phyloP scores from a whole-genome alignment of 2,888 invertebrate genomes.

The Synanthedon vespiformis region DNA sequence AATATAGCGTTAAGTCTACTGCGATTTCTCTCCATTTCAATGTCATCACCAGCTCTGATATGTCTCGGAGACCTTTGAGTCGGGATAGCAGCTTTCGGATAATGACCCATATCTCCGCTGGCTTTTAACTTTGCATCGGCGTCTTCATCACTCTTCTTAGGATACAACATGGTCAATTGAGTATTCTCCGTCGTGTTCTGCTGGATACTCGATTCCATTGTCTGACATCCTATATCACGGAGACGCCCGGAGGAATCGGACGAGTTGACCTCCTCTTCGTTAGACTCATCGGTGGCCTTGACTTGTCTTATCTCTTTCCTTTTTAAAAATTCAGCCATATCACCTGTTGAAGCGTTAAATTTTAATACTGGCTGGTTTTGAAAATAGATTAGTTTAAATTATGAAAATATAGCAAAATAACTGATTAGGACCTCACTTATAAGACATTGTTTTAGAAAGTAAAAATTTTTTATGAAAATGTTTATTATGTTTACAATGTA shows the following conservation, averaged over 20 bases:
- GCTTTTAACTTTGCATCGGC: slow-evolving; percentile 48
- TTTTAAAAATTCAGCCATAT: slow-evolving; percentile 58
- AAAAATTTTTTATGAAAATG: too few species aligned
- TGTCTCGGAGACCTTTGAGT: slow-evolving; percentile 11
- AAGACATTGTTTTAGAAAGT: too few species aligned
- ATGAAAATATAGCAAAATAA: too few species aligned
- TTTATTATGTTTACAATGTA: too few species aligned
- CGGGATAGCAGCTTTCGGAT: slow-evolving; percentile 15
- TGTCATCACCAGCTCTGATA: slow-evolving; percentile 36
- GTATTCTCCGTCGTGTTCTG: slow-evolving; percentile 47
- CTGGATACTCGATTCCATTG: slow-evolving; percentile 47
- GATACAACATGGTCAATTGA: slow-evolving; percentile 59
- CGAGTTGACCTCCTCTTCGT: slow-evolving; percentile 35
- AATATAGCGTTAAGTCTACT: slow-evolving; percentile 50
- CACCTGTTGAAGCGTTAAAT: too few species aligned
- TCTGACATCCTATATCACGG: slow-evolving; percentile 57
- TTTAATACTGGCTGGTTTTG: too few species aligned
- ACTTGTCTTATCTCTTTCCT: slow-evolving; percentile 46
- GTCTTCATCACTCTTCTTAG: slow-evolving; percentile 42
- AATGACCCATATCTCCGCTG: slow-evolving; percentile 43
- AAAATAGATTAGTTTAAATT: too few species aligned
- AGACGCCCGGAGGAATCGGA: slow-evolving; percentile 40
- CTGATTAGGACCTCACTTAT: too few species aligned
- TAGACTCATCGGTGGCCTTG: slow-evolving; percentile 24
- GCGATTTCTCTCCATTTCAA: slow-evolving; percentile 40